Evolutionary conservation across 1,140 invertebrate species (phyloP), one percentile per base, ranked within the genome.

Genomic region (Aphidius ervi): DNA sequence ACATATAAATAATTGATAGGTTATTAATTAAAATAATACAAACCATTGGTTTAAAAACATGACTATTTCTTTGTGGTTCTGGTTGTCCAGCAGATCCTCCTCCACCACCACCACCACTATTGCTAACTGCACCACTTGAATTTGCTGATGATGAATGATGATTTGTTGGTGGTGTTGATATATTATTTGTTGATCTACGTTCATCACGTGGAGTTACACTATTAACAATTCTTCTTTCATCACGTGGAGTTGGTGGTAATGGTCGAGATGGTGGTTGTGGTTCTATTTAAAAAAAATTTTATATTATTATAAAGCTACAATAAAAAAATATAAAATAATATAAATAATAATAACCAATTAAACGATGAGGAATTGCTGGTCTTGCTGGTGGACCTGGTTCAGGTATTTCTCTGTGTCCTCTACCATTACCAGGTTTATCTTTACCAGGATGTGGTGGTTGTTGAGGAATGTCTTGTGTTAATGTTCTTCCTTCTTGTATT

Each of bases 401-500:
- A 74, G 87, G 83, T 64, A 88, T 85, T 74, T 83, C 82, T 59
- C 74, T 60, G 46, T 69, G 69, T 81, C 82, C 65, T 82, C 83
- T 50, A 75, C 74, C 52, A 31, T 31, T 31, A 73, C 77, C 71
- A 68, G 83, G 73, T 77, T 74, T 82, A 39, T 83, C 81, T 70
- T 85, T 84, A 37, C 80, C 82, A 63, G 82, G 82, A 65, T 63
- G 62, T 49, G 82, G 79, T 62, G 82, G 79, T 20, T 81, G 82
- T 58, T 74, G 81, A 59, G 75, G 77, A 50, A 80, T 70, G 59
- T 82, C 86, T 63, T 84, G 82, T 39, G 82, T 83, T 49, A 87
- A 70, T 57, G 84, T 87, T 69, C 91, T 81, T 45, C 91, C 90
- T 78, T 95, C 93, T 78, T 98, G 95, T 63, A 98, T 96, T 76